Conservation (phyloP, 2,888 invertebrate species). For the Amphipoea lucens region DNA sequence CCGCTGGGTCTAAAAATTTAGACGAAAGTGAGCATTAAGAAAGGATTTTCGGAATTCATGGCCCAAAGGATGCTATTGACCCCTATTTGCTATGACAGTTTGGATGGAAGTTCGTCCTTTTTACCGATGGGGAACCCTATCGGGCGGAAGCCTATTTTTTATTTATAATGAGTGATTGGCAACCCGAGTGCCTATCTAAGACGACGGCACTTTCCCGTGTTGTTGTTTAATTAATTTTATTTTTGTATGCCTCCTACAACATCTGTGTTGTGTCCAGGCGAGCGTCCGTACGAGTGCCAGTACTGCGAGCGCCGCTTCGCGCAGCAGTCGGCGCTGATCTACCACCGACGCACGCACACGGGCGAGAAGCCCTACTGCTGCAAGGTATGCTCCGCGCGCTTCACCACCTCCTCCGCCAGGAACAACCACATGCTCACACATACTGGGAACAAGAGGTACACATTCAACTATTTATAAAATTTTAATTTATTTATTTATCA, state of each 20-base stretch:
- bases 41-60: neutral
- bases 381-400: conserved; percentile 85
- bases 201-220: neutral
- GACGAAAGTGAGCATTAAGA: neutral
- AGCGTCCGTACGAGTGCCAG: conserved; percentile 88
- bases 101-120: neutral
- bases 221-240: neutral
- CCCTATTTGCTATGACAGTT: neutral
- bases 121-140: neutral
- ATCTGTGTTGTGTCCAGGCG: conserved; percentile 73
- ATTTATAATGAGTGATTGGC: no score
- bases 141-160: neutral
- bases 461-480: neutral
- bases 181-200: neutral
- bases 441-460: conserved; percentile 84
- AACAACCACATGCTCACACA: conserved; percentile 89
- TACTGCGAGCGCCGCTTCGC: conserved; percentile 88
- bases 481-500: neutral
- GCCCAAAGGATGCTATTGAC: no score
- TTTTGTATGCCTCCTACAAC: neutral
- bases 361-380: conserved; percentile 89
- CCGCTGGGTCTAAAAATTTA: neutral
- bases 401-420: conserved; percentile 88
- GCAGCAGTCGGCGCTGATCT: conserved; percentile 88
- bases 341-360: conserved; percentile 89